Evolutionary conservation across 2,888 invertebrate species (phyloP), one percentile per base, ranked within the genome.

Genomic region (Ditylenchus weischeri): DNA sequence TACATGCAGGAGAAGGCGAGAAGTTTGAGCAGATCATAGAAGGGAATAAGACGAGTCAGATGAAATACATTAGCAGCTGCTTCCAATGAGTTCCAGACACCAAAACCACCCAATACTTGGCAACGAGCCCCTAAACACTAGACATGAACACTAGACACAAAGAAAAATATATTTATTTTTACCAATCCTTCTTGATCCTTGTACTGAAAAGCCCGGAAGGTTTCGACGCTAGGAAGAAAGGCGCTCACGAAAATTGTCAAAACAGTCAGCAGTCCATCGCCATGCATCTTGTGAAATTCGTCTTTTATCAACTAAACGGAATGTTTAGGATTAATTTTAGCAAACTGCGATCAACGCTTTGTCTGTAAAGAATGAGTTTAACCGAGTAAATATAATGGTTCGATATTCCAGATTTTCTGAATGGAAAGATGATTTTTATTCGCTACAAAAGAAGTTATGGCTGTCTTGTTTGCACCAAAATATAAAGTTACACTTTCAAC

Each of bases 41-140:
- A 21, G 13, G 54, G 54, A n/a, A 54, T 29, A 54, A 54, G 54
- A 54, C 54, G 54, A 23, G 54, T 54, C 54, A 54, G 29, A 29
- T 54, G n/a, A n/a, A 54, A 54, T 11, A 54, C 7, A 54, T 54
- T 54, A 29, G 23, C 54, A 21, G 54, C 54, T 23, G 54, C 54
- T 54, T 54, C 54, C 29, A 54, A 29, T 1, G 54, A 54, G 29
- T 54, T 54, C 54, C 54, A 54, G 21, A 54, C 54, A 54, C 54
- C 54, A 54, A 54, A 29, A 54, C 54, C 21, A 54, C 29, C 54
- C 54, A 54, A 54, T 54, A 54, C n/a, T 54, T 54, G 13, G 54
- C 54, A 2, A 54, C 54, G 29, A 54, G 29, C n/a, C 10, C 54
- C 54, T 54, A 29, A 54, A 54, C 15, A 8, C 15, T 43, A 10